Evolutionary conservation across 2,797 vertebrate genomes (phyloP), one percentile per base, ranked within the genome.

Genomic region (Loris lydekkerianus): DNA sequence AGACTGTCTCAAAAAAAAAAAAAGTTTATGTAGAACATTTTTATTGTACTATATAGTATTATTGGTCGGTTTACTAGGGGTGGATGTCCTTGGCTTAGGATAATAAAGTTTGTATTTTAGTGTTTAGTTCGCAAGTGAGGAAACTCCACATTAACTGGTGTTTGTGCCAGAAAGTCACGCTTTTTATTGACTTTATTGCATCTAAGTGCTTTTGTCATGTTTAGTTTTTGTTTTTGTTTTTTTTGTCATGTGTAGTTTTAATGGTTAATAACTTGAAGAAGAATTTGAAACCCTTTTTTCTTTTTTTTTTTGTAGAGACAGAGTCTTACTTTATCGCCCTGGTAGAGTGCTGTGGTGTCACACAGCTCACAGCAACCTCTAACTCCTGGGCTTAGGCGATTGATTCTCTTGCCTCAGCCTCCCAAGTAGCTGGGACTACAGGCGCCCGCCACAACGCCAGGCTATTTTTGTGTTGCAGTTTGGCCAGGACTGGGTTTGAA

Each of bases 221-320:
- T 94, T 95, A 86, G 63, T 56, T 94, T 67, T 86, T 34, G 34
- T 34, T 34, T 34, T 34, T 34, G 34, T 34, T 34, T 34, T 34
- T n/a, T 92, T 94, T 34, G 58, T 86, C 17, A 53, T 86, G 18
- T 92, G 92, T 95, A 86, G 63, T 56, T 94, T 67, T 86, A 20
- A 58, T 89, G 75, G 43, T 58, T 93, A 81, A 76, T 70, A 82
- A 70, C n/a, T 89, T 82, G 81, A 89, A 89, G 18, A 21, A 82
- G 15, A 67, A 63, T 82, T 82, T 72, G 31, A 83, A 92, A 80
- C 8, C 37, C 72, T 82, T 92, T 40, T 40, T 40, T 40, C 40
- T 40, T 40, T 40, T 40, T 40, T 40, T 40, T 40, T 40, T 40
- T 40, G 3, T 40, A 40, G 40, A 40, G 40, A 40, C 40, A 3